Base-by-base conservation (phyloP, 2,888 invertebrate species). In the Spialia ferax region DNA sequence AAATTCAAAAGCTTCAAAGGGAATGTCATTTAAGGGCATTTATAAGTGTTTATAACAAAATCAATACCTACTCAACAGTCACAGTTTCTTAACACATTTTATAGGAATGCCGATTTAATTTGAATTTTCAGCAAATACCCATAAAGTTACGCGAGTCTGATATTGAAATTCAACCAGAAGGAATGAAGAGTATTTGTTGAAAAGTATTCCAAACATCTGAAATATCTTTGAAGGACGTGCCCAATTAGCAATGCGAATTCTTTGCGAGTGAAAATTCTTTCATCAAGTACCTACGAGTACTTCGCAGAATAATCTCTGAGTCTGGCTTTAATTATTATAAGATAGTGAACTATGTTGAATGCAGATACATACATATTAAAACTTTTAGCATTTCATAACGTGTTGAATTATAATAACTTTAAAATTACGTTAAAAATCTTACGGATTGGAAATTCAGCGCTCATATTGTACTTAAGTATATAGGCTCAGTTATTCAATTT, bases 231-330 rank as follows among this genome's bases (percentile, higher is more conserved):
- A 48, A 48, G 48, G 11, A 48, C 48, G 48, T 20, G 45, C 45
- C 20, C 48, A 48, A 48, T 48, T 48, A 48, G 48, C 8, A 48
- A 11, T 48, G 48, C 20, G 48, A 48, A 48, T 48, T 48, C 48
- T 48, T 48, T 22, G 20, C 11, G 11, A 48, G 20, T 48, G 7
- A 22, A 48, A 48, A 18, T 22, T 48, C 48, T 22, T 22, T 22
- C 20, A 22, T 22, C 48, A 48, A 48, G 20, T 48, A 45, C 18
- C n/a, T 38, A 38, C 6, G n/a, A n/a, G n/a, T 45, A 18, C 15
- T 42, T 15, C n/a, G 42, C 42, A 42, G 7, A 15, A 15, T 42
- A 5, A 42, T 42, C 35, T 11, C 3, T 13, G 35, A 35, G 35
- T 11, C 35, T 32, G 13, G 29, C 1, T 8, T 29, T 8, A 8